Percentiles rank a stretch among this genome's conserved stretches.
Conservation (phyloP, 2,113 vertebrate species). For the Marmota flaviventris region DNA sequence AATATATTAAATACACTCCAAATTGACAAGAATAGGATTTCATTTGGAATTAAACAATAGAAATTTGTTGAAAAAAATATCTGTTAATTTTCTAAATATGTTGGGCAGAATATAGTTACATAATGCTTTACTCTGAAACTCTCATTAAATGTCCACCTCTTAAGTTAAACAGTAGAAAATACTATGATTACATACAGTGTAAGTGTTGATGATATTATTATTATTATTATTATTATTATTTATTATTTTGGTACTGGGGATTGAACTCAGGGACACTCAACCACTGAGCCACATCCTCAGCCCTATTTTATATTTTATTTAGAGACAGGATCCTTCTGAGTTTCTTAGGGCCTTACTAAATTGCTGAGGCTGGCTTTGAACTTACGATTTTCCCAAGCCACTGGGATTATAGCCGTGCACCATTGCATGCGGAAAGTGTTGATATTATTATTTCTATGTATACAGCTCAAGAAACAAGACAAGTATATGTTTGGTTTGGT, state of each 20-base stretch:
- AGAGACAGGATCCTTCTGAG: too few species aligned
- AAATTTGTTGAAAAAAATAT: conserved; percentile 5
- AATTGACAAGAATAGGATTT: neutral
- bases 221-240: too few species aligned
- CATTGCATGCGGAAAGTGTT: neutral
- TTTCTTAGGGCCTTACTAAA: too few species aligned
- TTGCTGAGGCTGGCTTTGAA: too few species aligned
- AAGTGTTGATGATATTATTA: neutral
- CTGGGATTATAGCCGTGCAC: too few species aligned
- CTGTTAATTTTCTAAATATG: neutral
- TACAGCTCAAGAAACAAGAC: neutral
- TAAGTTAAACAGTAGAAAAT: neutral
- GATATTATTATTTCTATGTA: neutral
- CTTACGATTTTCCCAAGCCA: too few species aligned
- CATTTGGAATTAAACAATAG: neutral
- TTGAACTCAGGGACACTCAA: too few species aligned
- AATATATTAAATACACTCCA: neutral
- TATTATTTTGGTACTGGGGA: too few species aligned
- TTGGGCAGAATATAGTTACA: neutral
- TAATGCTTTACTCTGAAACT: neutral
- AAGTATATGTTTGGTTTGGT: neutral
- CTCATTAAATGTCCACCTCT: neutral
- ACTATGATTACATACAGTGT: neutral
- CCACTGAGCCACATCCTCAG: too few species aligned
- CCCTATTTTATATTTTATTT: too few species aligned